Evolutionary conservation across 2,797 vertebrate genomes (phyloP).

Genomic region (Carcharodon carcharias): DNA sequence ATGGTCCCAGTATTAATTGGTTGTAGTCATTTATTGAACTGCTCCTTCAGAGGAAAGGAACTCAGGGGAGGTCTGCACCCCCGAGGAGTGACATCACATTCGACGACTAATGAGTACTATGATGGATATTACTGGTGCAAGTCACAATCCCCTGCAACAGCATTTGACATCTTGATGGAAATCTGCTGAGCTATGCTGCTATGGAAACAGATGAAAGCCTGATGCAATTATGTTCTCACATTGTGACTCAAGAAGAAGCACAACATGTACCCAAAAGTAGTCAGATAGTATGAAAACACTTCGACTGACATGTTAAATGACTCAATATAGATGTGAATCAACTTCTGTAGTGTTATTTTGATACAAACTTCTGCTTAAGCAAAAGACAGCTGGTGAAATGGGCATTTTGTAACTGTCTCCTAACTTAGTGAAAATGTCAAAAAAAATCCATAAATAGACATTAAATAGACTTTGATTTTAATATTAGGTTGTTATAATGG

Average conservation of each 20-base stretch:
- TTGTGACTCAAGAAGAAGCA: background rate
- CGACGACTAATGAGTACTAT: constrained; percentile 40
- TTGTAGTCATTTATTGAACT: constrained; percentile 33
- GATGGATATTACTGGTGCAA: constrained; percentile 39
- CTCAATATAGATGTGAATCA: background rate
- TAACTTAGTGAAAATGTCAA: background rate
- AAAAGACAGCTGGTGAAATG: background rate
- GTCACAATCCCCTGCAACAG: constrained; percentile 42
- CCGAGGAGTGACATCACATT: constrained; percentile 36
- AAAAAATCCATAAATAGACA: background rate
- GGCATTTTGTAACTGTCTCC: background rate
- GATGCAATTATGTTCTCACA: constrained; percentile 37
- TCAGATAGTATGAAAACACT: background rate
- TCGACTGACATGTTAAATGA: background rate
- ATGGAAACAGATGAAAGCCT: constrained; percentile 43
- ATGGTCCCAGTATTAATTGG: background rate
- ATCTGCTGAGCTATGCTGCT: constrained; percentile 42
- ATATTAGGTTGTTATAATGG: background rate
- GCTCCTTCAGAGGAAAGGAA: background rate
- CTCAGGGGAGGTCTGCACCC: constrained; percentile 36
- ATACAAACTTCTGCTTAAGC: background rate
- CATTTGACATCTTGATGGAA: constrained; percentile 40
- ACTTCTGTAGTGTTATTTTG: background rate
- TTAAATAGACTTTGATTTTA: background rate
- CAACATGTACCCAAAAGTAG: background rate